These are phyloP conservation scores for Thamnophis sirtalis DNA, from an alignment of 2,113 vertebrate species.

Conservation along the genomic window DNA sequence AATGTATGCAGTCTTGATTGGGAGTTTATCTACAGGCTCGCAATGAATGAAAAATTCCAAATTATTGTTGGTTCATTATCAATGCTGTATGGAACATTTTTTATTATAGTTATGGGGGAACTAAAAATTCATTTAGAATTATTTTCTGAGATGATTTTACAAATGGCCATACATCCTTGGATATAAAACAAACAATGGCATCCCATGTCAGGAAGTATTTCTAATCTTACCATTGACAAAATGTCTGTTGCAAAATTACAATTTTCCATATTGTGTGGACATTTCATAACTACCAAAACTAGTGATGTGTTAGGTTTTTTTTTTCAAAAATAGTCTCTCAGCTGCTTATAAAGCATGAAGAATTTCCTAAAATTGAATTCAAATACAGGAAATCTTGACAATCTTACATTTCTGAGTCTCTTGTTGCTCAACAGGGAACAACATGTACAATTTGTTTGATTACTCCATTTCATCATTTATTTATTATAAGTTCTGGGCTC, in stretches of 20 bases:
- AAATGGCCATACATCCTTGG: slow-evolving; percentile 33
- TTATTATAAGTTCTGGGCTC: slow-evolving; percentile 30
- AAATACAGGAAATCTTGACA: slow-evolving; percentile 30
- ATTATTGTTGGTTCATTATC: slow-evolving; percentile 59
- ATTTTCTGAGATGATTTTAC: slow-evolving; percentile 45
- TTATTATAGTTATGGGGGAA: slow-evolving; percentile 28
- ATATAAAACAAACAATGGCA: slow-evolving; percentile 30
- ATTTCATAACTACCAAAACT: slow-evolving; percentile 12
- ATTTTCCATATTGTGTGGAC: slow-evolving; percentile 24
- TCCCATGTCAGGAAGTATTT: not conserved
- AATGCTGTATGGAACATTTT: slow-evolving; percentile 41
- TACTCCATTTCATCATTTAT: slow-evolving; percentile 49
- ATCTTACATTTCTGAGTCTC: slow-evolving; percentile 35
- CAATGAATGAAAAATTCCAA: slow-evolving; percentile 52
- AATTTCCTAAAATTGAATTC: slow-evolving; percentile 39
- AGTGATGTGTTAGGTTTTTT: slow-evolving; percentile 18
- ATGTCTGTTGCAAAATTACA: slow-evolving; percentile 9
- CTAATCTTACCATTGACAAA: slow-evolving; percentile 32
- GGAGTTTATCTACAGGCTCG: slow-evolving; percentile 46
- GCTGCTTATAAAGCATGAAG: slow-evolving; percentile 37
- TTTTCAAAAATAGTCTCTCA: not conserved
- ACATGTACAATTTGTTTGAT: slow-evolving; percentile 45
- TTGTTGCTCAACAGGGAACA: slow-evolving; percentile 38
- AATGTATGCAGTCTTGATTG: slow-evolving; percentile 39
- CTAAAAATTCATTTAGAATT: slow-evolving; percentile 38